These are phyloP conservation scores for Cryptomyrus ogoouensis DNA, from an alignment of 2,113 vertebrate species.

Conservation along the genomic window DNA sequence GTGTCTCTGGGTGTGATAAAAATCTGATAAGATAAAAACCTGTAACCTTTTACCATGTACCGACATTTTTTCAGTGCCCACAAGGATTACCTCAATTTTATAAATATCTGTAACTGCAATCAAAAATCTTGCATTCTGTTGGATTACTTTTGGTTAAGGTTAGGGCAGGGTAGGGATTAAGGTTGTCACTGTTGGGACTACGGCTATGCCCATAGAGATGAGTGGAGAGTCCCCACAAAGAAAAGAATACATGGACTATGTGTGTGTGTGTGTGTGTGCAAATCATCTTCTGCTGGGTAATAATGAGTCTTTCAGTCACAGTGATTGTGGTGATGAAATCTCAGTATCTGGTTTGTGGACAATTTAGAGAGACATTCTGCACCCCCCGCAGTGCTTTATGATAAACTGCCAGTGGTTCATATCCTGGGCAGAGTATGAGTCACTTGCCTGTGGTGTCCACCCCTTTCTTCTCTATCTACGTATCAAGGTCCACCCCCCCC, in stretches of 20 bases:
- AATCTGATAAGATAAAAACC: not conserved
- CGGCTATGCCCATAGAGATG: too few relatives aligned
- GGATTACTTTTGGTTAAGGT: too few relatives aligned
- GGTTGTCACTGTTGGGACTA: too few relatives aligned
- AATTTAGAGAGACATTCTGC: not conserved
- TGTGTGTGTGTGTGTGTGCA: not conserved
- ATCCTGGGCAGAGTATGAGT: constrained; percentile 38
- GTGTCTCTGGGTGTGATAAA: not conserved
- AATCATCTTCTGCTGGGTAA: not conserved
- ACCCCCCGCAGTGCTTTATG: constrained; percentile 6
- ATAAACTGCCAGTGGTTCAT: constrained; percentile 32
- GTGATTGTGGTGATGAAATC: not conserved
- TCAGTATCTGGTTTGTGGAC: not conserved
- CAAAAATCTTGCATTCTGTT: not conserved
- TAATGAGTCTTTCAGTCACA: not conserved
- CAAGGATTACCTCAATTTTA: not conserved
- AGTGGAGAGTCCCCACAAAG: too few relatives aligned
- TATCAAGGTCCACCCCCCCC: not conserved
- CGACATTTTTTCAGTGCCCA: not conserved
- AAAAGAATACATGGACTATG: too few relatives aligned
- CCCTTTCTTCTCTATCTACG: not conserved
- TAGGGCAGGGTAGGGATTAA: too few relatives aligned
- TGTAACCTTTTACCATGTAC: not conserved
- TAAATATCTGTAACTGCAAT: not conserved
- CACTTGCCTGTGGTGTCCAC: constrained; percentile 19